A percentile compares a stretch with the other conserved stretches of the same genome.
Conservation (phyloP, 2,888 invertebrate species). For the Tachina fera region DNA sequence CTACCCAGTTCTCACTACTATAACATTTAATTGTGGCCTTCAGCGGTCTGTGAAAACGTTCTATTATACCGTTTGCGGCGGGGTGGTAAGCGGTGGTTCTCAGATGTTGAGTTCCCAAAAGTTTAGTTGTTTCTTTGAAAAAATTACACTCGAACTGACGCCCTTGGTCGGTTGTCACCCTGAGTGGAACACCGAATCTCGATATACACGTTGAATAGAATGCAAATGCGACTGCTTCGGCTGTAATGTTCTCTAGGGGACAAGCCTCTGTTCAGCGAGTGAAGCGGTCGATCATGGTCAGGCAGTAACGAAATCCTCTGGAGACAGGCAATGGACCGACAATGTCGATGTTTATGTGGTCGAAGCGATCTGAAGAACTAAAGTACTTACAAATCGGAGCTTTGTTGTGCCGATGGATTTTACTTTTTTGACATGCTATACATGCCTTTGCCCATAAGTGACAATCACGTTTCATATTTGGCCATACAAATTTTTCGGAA, state of each 20-base stretch:
- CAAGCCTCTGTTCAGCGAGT: too few species aligned
- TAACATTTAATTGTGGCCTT: slow-evolving; percentile 15
- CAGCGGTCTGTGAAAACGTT: not conserved
- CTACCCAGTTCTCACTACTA: not conserved
- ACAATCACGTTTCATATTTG: slow-evolving; percentile 34
- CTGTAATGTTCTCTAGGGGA: not conserved
- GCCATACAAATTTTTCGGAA: slow-evolving; percentile 57
- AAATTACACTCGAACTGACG: slow-evolving; percentile 53
- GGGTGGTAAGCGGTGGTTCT: not conserved
- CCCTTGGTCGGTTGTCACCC: slow-evolving; percentile 13
- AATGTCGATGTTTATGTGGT: slow-evolving; percentile 37
- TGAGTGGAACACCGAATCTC: not conserved
- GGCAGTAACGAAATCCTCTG: too few species aligned
- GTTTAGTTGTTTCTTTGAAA: not conserved
- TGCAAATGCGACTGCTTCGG: slow-evolving; percentile 33
- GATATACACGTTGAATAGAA: slow-evolving; percentile 47
- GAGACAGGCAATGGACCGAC: too few species aligned
- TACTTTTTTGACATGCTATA: slow-evolving; percentile 41
- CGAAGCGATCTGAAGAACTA: slow-evolving; percentile 40
- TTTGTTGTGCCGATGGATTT: slow-evolving; percentile 39
- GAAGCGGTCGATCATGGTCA: too few species aligned
- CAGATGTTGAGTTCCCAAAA: not conserved
- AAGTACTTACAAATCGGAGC: not conserved
- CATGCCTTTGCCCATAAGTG: slow-evolving; percentile 5
- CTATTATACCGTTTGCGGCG: not conserved